Conservation (phyloP, 2,888 invertebrate genomes). For the Eupsilia transversa region DNA sequence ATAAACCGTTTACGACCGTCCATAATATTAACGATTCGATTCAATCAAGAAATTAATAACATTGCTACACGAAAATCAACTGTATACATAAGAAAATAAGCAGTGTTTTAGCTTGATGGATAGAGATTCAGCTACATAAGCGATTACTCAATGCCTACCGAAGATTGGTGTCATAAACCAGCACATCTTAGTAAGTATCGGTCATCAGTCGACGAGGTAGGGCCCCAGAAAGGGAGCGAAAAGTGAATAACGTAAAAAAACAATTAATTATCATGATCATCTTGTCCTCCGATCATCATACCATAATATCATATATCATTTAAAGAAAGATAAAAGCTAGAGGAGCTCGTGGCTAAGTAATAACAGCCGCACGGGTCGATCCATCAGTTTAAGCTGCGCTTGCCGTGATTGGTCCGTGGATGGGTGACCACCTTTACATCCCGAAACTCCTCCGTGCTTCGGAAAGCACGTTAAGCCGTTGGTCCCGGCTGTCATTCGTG, state of each 20-base stretch:
- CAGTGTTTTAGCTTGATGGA: constrained; percentile 53
- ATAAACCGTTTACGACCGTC: constrained; percentile 55
- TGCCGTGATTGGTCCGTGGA: no score
- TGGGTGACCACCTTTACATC: no score
- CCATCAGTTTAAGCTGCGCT: no score
- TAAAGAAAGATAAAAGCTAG: no score
- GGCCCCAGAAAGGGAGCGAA: constrained; percentile 57
- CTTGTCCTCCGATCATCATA: not conserved
- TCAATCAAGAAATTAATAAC: constrained; percentile 72
- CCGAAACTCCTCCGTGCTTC: no score
- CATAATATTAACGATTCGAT: constrained; percentile 61
- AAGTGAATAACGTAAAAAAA: not conserved
- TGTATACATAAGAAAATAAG: constrained; percentile 50
- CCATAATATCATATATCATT: no score
- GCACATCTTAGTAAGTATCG: constrained; percentile 79
- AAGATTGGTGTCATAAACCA: constrained; percentile 81
- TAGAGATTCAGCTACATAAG: constrained; percentile 64
- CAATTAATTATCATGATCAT: not conserved
- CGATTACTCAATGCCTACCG: constrained; percentile 74
- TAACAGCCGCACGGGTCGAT: no score
- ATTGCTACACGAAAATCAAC: constrained; percentile 46
- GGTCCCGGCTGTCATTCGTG: no score
- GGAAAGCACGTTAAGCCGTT: no score
- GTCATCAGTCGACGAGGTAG: constrained; percentile 71
- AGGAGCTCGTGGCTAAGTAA: no score